Conservation (phyloP, 2,888 invertebrate genomes). For the Lepidochitona cinerea region DNA sequence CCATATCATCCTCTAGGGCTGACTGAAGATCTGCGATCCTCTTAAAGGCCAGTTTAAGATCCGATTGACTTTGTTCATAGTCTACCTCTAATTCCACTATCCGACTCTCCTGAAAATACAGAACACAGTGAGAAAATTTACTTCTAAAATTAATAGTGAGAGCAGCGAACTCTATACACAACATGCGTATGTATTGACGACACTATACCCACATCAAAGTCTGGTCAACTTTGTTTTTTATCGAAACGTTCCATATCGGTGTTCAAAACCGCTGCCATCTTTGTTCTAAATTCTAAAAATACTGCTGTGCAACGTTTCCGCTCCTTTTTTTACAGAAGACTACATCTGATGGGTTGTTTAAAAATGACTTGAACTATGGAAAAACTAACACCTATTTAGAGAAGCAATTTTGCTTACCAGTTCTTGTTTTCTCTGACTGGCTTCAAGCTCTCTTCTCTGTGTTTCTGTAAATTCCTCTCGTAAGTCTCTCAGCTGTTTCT, state of each 20-base stretch:
- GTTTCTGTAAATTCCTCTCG: constrained; percentile 84
- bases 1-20: constrained; percentile 82
- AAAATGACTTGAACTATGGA: too few relatives aligned
- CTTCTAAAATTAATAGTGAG: not conserved
- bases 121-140: too few relatives aligned
- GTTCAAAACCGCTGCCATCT: too few relatives aligned
- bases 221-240: not conserved
- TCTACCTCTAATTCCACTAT: constrained; percentile 70
- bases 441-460: constrained; percentile 83
- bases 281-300: too few relatives aligned
- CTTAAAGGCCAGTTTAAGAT: constrained; percentile 88
- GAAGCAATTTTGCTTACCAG: constrained; percentile 72
- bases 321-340: too few relatives aligned
- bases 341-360: too few relatives aligned
- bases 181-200: too few relatives aligned
- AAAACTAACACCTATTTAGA: too few relatives aligned
- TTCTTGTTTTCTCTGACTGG: constrained; percentile 80
- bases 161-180: too few relatives aligned
- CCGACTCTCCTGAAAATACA: constrained; percentile 66
- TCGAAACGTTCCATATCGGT: too few relatives aligned
- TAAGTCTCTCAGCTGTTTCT: constrained; percentile 78
- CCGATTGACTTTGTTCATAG: constrained; percentile 73
- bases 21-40: constrained; percentile 92
- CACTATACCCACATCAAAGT: not conserved
- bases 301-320: too few relatives aligned